Percentiles rank a stretch among this genome's conserved stretches.
phyloP scores from a whole-genome alignment of 2,113 vertebrate genomes.

The Neotragus moschatus region DNA sequence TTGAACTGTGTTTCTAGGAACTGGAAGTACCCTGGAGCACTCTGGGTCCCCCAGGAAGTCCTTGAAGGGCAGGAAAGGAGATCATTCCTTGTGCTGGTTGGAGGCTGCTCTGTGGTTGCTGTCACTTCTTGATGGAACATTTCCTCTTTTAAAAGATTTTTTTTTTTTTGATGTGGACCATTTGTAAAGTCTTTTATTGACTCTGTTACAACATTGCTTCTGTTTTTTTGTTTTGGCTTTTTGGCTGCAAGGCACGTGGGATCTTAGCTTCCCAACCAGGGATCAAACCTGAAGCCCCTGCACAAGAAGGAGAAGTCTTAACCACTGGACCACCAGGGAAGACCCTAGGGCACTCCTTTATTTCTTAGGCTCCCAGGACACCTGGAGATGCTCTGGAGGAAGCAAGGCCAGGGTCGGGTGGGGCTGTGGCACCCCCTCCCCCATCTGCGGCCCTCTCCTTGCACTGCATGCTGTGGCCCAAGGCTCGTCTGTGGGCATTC shows the following conservation, averaged over 20 bases:
- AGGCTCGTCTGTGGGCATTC: not conserved
- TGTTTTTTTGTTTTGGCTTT: not conserved
- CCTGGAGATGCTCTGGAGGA: not conserved
- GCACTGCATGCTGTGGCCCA: fast-evolving
- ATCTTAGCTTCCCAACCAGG: not conserved
- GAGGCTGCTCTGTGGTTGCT: fast-evolving
- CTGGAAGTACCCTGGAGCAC: not conserved
- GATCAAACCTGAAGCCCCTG: not conserved
- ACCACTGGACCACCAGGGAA: not conserved
- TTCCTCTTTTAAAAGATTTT: not conserved
- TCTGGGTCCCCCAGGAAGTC: not conserved
- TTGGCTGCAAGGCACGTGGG: not conserved
- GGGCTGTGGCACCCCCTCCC: not conserved
- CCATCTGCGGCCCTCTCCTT: fast-evolving
- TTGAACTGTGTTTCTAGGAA: not conserved
- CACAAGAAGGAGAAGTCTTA: not conserved
- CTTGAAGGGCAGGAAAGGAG: not conserved
- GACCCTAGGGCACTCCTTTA: not conserved
- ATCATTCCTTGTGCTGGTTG: not conserved
- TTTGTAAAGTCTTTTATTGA: not conserved
- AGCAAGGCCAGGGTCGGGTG: not conserved
- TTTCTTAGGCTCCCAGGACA: not conserved
- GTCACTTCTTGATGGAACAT: fast-evolving
- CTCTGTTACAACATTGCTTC: not conserved
- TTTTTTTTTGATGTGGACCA: not conserved